A percentile compares a stretch with the other conserved stretches of the same genome.
Conservation (phyloP, 2,113 vertebrate species). For the Eleginops maclovinus region DNA sequence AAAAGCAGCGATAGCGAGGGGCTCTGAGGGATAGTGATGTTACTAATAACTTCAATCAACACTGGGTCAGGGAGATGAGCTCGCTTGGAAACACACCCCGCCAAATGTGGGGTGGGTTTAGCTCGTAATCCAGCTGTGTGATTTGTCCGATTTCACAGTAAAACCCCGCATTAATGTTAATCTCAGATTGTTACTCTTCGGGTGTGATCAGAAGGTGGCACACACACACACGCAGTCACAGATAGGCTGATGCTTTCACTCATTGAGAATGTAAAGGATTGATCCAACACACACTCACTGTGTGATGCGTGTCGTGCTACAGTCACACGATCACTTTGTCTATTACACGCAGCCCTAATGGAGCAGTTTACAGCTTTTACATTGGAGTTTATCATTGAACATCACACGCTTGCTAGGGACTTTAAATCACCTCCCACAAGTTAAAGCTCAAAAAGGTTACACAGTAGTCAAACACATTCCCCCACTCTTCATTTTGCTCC, state of each 20-base stretch:
- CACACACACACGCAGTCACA: conserved; percentile 20
- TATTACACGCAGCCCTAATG: conserved; percentile 14
- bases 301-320: conserved; percentile 2
- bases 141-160: conserved; percentile 77
- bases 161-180: conserved; percentile 77
- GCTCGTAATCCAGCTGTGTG: conserved; percentile 69
- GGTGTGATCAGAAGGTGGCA: conserved; percentile 41
- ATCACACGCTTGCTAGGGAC: background rate
- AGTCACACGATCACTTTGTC: conserved; percentile 9
- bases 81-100: conserved; percentile 51
- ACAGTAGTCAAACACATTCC: background rate
- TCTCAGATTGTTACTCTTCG: conserved; percentile 70
- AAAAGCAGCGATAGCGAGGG: background rate
- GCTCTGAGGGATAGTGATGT: conserved; percentile 22
- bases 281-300: conserved; percentile 26
- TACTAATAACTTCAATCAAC: conserved; percentile 52
- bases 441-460: background rate
- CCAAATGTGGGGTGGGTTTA: conserved; percentile 67
- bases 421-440: background rate
- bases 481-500: background rate
- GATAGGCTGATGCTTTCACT: conserved; percentile 5
- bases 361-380: background rate
- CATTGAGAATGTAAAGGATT: conserved; percentile 16
- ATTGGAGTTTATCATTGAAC: background rate
- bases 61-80: conserved; percentile 50